Evolutionary conservation across 2,797 vertebrate species (phyloP), one percentile per base, ranked within the genome.

Genomic region (Perodicticus potto): DNA sequence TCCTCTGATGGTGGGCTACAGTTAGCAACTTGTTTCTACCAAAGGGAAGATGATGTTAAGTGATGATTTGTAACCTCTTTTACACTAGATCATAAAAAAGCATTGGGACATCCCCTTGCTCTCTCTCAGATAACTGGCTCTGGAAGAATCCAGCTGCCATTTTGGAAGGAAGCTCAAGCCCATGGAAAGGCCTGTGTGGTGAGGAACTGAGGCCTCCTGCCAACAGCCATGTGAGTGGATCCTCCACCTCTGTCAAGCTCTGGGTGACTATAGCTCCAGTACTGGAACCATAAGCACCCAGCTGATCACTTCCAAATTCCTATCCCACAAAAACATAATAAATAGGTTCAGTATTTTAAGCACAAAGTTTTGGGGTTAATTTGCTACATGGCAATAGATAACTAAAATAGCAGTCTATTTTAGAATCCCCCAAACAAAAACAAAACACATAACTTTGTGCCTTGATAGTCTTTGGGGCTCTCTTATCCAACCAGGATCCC

Each of bases 141-240:
- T 81, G 37, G 25, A 2, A 6, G 49, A 77, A 76, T 14, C 59
- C 49, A 69, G 13, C 37, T 45, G 14, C 53, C 90, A 11, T 25
- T 20, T 9, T 22, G 0, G 13, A 23, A 86, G 29, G 43, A 67
- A 3, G 19, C 23, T 25, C 45, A 72, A 34, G n/a, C 7, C 34
- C 20, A 0, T 13, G 63, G 53, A 76, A 70, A 83, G n/a, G n/a
- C 22, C 57, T 20, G 13, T 0, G 6, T 32, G 20, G 25, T 65
- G 5, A 73, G 63, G 57, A 40, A 13, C 37, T 11, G n/a, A n/a
- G 49, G 10, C 40, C 55, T 81, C 25, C 9, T 0, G 2, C 37
- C 9, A 34, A 11, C 0, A 73, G 77, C n/a, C 69, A 1, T 0
- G 2, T 32, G 43, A 61, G 0, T 13, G 29, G 25, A 0, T 34